Conservation (phyloP, 1,140 invertebrate genomes). For the Platyscapa corneri region DNA sequence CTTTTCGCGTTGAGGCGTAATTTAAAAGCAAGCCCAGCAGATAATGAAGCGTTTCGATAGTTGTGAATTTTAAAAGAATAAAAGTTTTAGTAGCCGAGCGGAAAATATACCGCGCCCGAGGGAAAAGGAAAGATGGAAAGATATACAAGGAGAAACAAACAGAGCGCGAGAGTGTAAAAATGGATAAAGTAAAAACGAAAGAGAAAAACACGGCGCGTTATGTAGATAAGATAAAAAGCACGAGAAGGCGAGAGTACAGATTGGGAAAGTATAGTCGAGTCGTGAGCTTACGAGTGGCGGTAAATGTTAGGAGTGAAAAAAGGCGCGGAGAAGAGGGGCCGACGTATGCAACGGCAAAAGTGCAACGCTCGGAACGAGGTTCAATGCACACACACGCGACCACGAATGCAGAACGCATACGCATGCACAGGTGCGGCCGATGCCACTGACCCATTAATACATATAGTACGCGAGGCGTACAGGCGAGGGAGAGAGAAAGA, state of each 20-base stretch:
- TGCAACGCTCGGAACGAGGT: conserved; percentile 67
- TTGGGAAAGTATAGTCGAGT: conserved; percentile 21
- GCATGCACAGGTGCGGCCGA: conserved; percentile 53
- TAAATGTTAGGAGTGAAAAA: conserved; percentile 1
- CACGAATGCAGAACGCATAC: conserved; percentile 8
- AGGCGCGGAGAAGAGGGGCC: conserved; percentile 37
- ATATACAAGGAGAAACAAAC: not conserved
- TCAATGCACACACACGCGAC: conserved; percentile 54
- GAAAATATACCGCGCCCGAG: not conserved
- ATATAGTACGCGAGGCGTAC: conserved; percentile 61
- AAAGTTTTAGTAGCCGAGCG: not conserved
- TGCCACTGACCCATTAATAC: conserved; percentile 74
- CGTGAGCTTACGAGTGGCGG: not conserved
- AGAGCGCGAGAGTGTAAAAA: not conserved
- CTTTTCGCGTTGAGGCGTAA: too few relatives aligned
- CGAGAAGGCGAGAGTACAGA: not conserved
- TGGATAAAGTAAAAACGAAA: not conserved
- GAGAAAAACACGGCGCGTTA: not conserved
- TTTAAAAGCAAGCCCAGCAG: not conserved
- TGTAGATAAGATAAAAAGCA: conserved; percentile 22
- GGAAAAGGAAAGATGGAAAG: not conserved
- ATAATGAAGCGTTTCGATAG: too few relatives aligned
- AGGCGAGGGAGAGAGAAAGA: conserved; percentile 16
- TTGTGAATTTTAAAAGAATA: not conserved
- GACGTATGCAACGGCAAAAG: conserved; percentile 59